Conservation (phyloP, 2,113 vertebrate species). For the Anhinga anhinga region DNA sequence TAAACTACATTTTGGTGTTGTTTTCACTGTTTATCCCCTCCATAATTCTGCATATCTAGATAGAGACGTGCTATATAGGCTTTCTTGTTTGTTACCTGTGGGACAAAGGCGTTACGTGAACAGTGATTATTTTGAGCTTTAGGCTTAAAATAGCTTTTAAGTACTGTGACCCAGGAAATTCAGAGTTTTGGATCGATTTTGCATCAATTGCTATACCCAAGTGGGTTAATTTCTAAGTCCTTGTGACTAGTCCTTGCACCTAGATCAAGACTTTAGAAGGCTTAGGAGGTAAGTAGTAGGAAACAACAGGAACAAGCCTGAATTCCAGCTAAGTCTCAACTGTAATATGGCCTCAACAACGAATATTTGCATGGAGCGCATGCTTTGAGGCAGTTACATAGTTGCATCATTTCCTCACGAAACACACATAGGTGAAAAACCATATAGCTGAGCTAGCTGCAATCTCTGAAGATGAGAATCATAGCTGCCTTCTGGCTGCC, state of each 20-base stretch:
- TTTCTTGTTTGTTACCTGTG: background rate
- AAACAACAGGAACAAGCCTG: background rate
- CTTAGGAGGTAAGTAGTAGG: background rate
- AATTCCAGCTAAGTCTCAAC: background rate
- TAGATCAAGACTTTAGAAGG: background rate
- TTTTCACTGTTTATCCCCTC: background rate
- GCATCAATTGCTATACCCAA: background rate
- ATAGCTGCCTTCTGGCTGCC: background rate
- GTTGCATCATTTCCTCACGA: background rate
- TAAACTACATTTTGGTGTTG: background rate
- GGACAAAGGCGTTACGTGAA: background rate
- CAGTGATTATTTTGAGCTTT: background rate
- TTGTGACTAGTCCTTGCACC: background rate
- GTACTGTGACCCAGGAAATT: background rate
- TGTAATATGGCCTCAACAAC: background rate
- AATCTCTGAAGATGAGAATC: background rate
- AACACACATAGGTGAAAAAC: background rate
- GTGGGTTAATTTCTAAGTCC: background rate
- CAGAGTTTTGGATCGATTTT: background rate
- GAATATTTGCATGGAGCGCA: background rate
- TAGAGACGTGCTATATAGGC: background rate
- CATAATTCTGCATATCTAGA: background rate
- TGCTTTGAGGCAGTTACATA: background rate
- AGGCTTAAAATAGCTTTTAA: background rate
- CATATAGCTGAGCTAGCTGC: background rate